Percentiles rank a stretch among this genome's conserved stretches.
Evolutionary conservation across 2,797 vertebrate species (phyloP).

Genomic region (Gastrophryne carolinensis): DNA sequence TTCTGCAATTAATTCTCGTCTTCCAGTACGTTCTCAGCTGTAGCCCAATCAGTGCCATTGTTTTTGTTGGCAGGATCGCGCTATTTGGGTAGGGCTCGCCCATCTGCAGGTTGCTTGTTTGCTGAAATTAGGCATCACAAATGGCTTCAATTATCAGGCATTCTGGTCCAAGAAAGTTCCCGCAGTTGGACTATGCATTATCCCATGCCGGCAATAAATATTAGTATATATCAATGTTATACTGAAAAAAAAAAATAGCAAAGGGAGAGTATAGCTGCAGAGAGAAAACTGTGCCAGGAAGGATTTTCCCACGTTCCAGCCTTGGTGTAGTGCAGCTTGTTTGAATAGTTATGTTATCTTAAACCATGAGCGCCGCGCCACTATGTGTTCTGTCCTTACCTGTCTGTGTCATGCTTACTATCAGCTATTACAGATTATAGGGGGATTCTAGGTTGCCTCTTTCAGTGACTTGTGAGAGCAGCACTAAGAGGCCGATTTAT

Average conservation of each 20-base stretch:
- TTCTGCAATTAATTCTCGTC: conserved; percentile 30
- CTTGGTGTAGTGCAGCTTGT: no score
- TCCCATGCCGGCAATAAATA: background rate
- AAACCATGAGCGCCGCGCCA: no score
- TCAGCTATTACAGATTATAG: no score
- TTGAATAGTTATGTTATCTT: no score
- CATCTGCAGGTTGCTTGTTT: conserved; percentile 36
- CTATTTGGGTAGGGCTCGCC: conserved; percentile 31
- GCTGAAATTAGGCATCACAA: conserved; percentile 28
- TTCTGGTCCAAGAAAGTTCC: conserved; percentile 10
- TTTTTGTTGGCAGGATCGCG: conserved; percentile 30
- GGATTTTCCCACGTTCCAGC: background rate
- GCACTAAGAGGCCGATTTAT: no score
- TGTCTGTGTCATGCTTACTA: no score
- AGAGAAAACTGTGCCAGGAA: background rate
- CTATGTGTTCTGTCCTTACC: no score
- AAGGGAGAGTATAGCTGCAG: no score
- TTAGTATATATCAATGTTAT: background rate
- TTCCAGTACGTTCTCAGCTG: conserved; percentile 14
- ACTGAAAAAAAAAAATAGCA: background rate
- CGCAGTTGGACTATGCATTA: background rate
- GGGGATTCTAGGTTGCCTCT: no score
- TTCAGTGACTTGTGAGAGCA: no score
- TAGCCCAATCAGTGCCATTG: conserved; percentile 40
- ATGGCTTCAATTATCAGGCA: conserved; percentile 23